These are phyloP conservation scores for Mustelus asterias DNA, from an alignment of 2,113 vertebrate genomes.

Conservation along the genomic window DNA sequence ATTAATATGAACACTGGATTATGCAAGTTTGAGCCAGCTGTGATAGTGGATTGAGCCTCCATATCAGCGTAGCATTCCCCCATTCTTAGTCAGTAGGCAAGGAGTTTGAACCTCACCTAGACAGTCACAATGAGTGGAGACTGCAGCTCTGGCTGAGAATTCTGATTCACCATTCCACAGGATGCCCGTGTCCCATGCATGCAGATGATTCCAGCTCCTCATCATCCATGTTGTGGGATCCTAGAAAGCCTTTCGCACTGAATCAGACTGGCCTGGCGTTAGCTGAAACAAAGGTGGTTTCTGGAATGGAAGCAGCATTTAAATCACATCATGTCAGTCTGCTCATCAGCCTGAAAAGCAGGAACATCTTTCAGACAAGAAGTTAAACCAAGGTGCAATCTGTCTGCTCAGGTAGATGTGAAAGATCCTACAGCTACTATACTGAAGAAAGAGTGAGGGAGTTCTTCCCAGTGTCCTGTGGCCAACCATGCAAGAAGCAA, in stretches of 20 bases:
- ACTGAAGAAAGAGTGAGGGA: too few relatives aligned
- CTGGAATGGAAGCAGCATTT: neutral
- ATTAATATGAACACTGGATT: neutral
- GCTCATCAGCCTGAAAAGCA: neutral
- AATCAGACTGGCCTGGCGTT: neutral
- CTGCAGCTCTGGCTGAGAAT: neutral
- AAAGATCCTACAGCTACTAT: too few relatives aligned
- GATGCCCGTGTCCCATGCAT: neutral
- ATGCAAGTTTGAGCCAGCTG: neutral
- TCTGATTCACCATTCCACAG: neutral
- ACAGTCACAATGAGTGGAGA: neutral
- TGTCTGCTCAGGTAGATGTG: too few relatives aligned
- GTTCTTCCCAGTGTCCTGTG: too few relatives aligned
- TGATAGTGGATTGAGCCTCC: neutral
- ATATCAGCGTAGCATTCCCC: neutral
- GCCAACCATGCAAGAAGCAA: too few relatives aligned
- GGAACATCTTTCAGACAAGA: neutral
- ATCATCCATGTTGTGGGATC: too few relatives aligned
- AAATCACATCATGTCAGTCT: neutral
- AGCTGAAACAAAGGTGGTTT: neutral
- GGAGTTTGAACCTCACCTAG: neutral
- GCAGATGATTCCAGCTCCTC: neutral
- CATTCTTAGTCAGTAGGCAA: neutral
- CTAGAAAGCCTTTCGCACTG: neutral
- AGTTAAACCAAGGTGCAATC: neutral